These are phyloP conservation scores for Aphaenogaster ashmeadi DNA, from an alignment of 1,140 invertebrate species.

Conservation along the genomic window DNA sequence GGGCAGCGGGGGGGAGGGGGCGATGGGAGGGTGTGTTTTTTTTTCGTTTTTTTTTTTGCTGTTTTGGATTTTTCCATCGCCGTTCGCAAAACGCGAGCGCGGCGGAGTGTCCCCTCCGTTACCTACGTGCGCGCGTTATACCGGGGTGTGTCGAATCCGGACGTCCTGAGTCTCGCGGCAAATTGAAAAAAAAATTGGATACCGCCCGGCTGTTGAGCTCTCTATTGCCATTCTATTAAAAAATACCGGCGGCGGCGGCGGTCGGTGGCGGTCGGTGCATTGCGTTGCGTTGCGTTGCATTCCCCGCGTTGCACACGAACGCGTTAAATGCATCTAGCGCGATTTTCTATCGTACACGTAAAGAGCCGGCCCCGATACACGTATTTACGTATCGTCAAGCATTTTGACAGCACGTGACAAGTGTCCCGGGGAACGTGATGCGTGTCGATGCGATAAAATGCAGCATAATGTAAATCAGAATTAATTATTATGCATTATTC, in stretches of 20 bases:
- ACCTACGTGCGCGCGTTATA: constrained; percentile 63
- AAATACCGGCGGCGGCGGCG: constrained; percentile 77
- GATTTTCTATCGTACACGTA: constrained; percentile 37
- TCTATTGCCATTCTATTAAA: constrained; percentile 77
- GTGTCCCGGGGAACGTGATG: constrained; percentile 65
- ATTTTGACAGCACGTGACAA: constrained; percentile 62
- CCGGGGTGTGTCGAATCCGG: constrained; percentile 65
- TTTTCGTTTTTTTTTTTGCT: constrained; percentile 27
- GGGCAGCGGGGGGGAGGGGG: not conserved
- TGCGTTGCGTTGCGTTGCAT: constrained; percentile 20
- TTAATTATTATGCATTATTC: constrained; percentile 51
- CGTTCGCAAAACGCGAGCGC: constrained; percentile 10
- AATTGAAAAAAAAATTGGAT: constrained; percentile 72
- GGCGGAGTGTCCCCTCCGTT: constrained; percentile 21
- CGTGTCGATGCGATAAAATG: constrained; percentile 57
- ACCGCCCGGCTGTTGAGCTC: constrained; percentile 73
- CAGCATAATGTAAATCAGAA: constrained; percentile 40
- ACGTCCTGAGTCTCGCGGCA: constrained; percentile 64
- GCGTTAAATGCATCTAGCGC: constrained; percentile 42
- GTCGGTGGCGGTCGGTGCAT: not conserved
- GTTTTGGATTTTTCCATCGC: constrained; percentile 44
- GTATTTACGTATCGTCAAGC: constrained; percentile 49
- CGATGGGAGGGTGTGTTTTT: not conserved
- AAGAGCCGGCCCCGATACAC: constrained; percentile 36
- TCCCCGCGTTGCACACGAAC: not conserved